Percentiles rank a stretch among this genome's conserved stretches.
These are phyloP conservation scores for Liolophura sinensis DNA, from an alignment of 1,140 invertebrate species.

Conservation along the genomic window DNA sequence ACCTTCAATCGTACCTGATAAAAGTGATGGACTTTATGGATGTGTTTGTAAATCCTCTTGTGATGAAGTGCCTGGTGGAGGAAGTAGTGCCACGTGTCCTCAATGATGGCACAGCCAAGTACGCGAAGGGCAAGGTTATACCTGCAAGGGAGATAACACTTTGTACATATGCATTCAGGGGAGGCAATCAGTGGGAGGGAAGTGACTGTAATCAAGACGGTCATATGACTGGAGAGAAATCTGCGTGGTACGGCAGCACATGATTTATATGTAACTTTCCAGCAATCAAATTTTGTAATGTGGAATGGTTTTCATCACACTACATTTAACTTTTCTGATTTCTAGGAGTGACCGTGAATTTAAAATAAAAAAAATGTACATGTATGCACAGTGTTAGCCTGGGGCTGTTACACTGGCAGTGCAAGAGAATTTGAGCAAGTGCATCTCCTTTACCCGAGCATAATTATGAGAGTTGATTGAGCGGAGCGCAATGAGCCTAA, in stretches of 20 bases:
- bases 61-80: slow-evolving; percentile 45
- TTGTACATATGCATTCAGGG: background rate
- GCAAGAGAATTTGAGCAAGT: too few relatives aligned
- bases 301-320: background rate
- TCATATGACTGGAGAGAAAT: background rate
- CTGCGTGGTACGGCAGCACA: background rate
- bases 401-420: too few relatives aligned
- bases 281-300: background rate
- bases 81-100: slow-evolving; percentile 53
- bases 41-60: slow-evolving; percentile 46
- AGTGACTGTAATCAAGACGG: background rate
- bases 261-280: background rate
- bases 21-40: slow-evolving; percentile 51
- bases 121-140: slow-evolving; percentile 32
- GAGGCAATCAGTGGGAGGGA: background rate
- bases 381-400: too few relatives aligned
- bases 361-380: too few relatives aligned
- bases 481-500: too few relatives aligned
- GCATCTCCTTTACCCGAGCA: too few relatives aligned
- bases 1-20: slow-evolving; percentile 29
- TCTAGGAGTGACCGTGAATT: background rate
- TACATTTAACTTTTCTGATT: background rate
- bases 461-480: too few relatives aligned
- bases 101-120: slow-evolving; percentile 40
- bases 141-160: slow-evolving; percentile 18